Base-by-base conservation (phyloP, 2,113 vertebrate species). In the Oenanthe oenanthe region DNA sequence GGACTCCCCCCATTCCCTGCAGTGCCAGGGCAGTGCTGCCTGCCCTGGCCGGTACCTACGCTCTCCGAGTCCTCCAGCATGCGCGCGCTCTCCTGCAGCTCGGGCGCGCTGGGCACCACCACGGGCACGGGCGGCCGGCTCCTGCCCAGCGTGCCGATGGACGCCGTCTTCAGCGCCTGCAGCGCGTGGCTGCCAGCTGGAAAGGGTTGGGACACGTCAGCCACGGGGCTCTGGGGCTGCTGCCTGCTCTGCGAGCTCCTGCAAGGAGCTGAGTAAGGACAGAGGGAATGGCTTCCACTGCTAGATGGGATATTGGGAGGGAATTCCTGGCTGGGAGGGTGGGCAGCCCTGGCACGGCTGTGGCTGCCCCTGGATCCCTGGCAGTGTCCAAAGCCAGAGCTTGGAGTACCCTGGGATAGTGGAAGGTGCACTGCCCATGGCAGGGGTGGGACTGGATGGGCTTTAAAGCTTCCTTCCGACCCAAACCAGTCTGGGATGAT, bases 31-130 rank as follows among this genome's bases (percentile, higher is more conserved):
- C 34, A 36, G 34, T 36, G 34, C 34, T 83, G 80, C 67, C 82
- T 8, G 51, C 60, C 51, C 12, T 4, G 68, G 61, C 71, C 61
- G 72, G 57, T 54, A 99, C 99, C 98, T 98, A 99, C 99, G 84
- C 98, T 99, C 96, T 99, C 99, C 0, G 98, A 98, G 93, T 99
- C 99, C 88, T 99, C 99, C 31, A 99, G 98, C 99, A 99, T 99
- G 96, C 98, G 98, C 63, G 98, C 98, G 95, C 98, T 99, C 97
- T 99, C 99, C 57, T 98, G 98, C 68, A 99, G 98, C 3, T 99
- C 99, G 1, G 99, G 99, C 72, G 99, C 99, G 32, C 98, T 99
- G 97, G 99, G 99, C 54, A 99, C 99, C 4, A 98, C 98, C 95
- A 99, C 99, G 3, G 98, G 97, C 98, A 99, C 98, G 13, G 99